Evolutionary conservation across 2,797 vertebrate species (phyloP).

Genomic region (Propithecus deckenii): DNA sequence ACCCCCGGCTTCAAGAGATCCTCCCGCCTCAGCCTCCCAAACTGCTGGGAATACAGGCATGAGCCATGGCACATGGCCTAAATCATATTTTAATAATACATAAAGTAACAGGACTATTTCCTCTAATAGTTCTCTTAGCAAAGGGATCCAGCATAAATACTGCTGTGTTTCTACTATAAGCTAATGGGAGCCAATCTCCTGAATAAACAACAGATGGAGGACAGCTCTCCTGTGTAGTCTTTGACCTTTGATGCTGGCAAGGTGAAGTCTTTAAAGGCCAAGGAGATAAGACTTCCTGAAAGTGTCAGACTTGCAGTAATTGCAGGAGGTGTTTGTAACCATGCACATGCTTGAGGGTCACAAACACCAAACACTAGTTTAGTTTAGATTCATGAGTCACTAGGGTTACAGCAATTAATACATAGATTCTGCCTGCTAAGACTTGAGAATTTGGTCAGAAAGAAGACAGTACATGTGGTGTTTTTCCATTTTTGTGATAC

Average conservation of each 20-base stretch:
- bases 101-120: background rate
- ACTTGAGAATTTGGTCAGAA: background rate
- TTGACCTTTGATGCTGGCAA: fast-evolving
- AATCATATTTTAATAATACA: background rate
- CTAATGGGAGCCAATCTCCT: background rate
- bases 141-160: background rate
- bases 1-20: background rate
- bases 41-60: background rate
- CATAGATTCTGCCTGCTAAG: background rate
- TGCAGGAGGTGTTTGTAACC: background rate
- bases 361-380: background rate
- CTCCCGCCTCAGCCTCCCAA: background rate
- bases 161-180: background rate
- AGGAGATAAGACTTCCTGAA: fast-evolving
- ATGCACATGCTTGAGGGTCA: fast-evolving
- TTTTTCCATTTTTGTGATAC: too few relatives aligned
- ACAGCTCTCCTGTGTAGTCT: background rate
- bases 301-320: fast-evolving
- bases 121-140: background rate
- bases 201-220: background rate
- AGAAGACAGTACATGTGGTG: background rate
- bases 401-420: background rate
- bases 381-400: background rate
- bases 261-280: background rate
- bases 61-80: background rate